Conservation (phyloP, 2,888 invertebrate species). For the Platycnemis pennipes region DNA sequence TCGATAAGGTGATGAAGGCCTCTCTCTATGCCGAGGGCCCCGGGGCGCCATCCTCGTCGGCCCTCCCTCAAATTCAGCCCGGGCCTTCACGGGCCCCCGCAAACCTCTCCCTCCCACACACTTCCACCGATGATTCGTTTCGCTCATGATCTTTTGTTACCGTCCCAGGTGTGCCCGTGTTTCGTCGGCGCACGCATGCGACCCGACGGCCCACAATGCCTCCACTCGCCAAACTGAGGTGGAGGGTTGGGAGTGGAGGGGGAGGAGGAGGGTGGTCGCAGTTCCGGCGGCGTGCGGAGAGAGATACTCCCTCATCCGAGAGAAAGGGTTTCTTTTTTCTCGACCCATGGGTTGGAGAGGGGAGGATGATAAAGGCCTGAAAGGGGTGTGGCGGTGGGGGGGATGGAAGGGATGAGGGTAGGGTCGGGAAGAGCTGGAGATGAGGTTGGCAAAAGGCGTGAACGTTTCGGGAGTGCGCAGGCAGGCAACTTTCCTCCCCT, state of each 20-base stretch:
- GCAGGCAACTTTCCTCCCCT: neutral
- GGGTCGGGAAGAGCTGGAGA: neutral
- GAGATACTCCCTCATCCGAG: constrained; percentile 4
- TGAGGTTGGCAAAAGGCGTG: constrained; percentile 39
- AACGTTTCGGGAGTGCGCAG: constrained; percentile 17
- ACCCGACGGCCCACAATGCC: neutral
- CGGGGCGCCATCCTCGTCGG: neutral
- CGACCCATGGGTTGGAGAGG: neutral
- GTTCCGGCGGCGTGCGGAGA: constrained; percentile 18
- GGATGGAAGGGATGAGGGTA: neutral
- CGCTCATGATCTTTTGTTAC: constrained; percentile 40
- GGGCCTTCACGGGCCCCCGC: neutral
- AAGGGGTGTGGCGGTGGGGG: neutral
- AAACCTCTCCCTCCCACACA: neutral
- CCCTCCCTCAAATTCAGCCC: neutral
- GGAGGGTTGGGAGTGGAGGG: neutral
- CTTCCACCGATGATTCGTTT: constrained; percentile 25
- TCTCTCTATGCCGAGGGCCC: neutral
- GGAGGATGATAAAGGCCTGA: neutral
- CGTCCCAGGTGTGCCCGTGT: constrained; percentile 31
- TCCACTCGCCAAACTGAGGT: neutral
- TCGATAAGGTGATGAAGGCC: neutral
- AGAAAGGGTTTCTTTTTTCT: constrained; percentile 57
- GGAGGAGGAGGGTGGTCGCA: neutral
- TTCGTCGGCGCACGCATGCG: neutral